phyloP scores from a whole-genome alignment of 2,888 invertebrate species.

The Polyommatus icarus region DNA sequence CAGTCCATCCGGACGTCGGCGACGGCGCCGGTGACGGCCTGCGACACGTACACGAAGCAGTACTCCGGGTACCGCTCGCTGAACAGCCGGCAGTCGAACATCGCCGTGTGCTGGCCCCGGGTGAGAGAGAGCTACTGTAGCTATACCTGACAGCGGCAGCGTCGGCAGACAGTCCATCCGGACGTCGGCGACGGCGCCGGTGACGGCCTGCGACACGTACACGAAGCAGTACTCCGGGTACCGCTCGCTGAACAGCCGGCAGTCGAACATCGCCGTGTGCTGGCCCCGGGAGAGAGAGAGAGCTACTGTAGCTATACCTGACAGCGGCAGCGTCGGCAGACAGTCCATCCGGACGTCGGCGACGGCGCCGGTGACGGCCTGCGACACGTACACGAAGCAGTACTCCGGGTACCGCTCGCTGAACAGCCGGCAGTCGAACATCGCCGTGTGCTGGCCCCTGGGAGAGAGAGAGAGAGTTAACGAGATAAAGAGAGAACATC shows the following conservation, averaged over 20 bases:
- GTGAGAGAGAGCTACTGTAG: not conserved
- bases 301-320: constrained; percentile 75
- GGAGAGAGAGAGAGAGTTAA: not conserved
- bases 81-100: constrained; percentile 90
- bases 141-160: constrained; percentile 86
- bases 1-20: constrained; percentile 92
- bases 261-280: constrained; percentile 88
- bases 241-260: constrained; percentile 90
- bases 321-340: constrained; percentile 89
- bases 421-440: constrained; percentile 90
- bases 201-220: constrained; percentile 91
- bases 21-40: constrained; percentile 91
- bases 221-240: constrained; percentile 94
- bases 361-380: constrained; percentile 91
- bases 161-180: constrained; percentile 92
- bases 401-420: constrained; percentile 91
- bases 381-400: constrained; percentile 93
- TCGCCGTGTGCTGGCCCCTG: constrained; percentile 87
- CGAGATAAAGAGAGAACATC: too few species aligned
- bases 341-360: constrained; percentile 92
- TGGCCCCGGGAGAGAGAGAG: constrained; percentile 75
- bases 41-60: constrained; percentile 93
- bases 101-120: constrained; percentile 88
- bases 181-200: constrained; percentile 91
- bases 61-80: constrained; percentile 91